Percentiles rank a stretch among this genome's conserved stretches.
phyloP scores from a whole-genome alignment of 2,113 vertebrate genomes.

The Anhinga rufa region DNA sequence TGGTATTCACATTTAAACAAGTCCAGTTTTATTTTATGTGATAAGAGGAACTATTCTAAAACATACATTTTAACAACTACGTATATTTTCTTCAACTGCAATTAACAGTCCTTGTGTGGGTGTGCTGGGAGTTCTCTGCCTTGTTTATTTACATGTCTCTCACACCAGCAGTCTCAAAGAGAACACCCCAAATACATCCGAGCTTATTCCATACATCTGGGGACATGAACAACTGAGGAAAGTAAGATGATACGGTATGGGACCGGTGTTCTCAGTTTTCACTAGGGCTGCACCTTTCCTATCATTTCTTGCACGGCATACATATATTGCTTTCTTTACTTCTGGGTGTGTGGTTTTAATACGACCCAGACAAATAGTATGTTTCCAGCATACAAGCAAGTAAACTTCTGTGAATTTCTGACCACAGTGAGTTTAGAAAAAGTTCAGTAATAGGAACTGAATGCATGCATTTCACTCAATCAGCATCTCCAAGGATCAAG shows the following conservation, averaged over 20 bases:
- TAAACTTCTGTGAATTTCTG: not conserved
- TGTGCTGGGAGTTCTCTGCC: not conserved
- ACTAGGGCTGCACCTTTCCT: not conserved
- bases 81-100: not conserved
- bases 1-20: not conserved
- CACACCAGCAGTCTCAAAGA: not conserved
- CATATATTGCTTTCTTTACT: not conserved
- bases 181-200: not conserved
- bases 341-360: not conserved
- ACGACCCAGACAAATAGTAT: not conserved
- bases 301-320: not conserved
- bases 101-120: not conserved
- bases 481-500: not conserved
- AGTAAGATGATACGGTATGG: not conserved
- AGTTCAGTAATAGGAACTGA: too few species aligned
- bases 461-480: not conserved
- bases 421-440: not conserved
- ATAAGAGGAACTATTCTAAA: not conserved
- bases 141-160: not conserved
- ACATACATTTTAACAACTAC: not conserved
- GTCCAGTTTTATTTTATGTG: not conserved
- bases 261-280: not conserved
- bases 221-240: not conserved
- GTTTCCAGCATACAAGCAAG: not conserved
- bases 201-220: not conserved